A percentile compares a stretch with the other conserved stretches of the same genome.
phyloP scores from a whole-genome alignment of 2,888 invertebrate genomes.

The Amphipoea lucens region DNA sequence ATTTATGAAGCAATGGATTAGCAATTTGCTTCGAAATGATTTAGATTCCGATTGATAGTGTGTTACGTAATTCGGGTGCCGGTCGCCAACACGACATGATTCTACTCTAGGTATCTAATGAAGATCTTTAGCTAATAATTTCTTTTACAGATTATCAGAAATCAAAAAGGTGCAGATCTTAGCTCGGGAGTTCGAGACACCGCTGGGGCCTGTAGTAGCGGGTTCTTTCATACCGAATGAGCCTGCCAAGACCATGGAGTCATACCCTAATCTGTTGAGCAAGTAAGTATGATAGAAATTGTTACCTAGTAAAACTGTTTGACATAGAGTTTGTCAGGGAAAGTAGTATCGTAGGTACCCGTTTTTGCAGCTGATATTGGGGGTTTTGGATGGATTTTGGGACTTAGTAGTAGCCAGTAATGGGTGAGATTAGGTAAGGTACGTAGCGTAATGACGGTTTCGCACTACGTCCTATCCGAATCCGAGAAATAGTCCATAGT shows the following conservation, averaged over 20 bases:
- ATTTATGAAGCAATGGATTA: too few species aligned
- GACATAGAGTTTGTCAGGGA: neutral
- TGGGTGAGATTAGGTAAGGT: too few species aligned
- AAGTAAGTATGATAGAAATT: slow-evolving; percentile 88
- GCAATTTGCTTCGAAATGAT: too few species aligned
- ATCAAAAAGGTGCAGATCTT: slow-evolving; percentile 92
- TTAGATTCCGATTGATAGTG: too few species aligned
- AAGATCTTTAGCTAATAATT: neutral
- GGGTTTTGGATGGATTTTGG: too few species aligned
- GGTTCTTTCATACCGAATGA: slow-evolving; percentile 95
- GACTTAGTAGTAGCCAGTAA: too few species aligned
- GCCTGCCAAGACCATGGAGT: slow-evolving; percentile 94
- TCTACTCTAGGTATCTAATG: neutral
- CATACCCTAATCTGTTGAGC: slow-evolving; percentile 93
- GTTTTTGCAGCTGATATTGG: too few species aligned
- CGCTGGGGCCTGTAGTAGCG: slow-evolving; percentile 96
- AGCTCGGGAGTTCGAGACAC: slow-evolving; percentile 94
- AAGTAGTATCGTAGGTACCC: neutral
- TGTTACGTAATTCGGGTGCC: too few species aligned
- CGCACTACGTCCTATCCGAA: too few species aligned
- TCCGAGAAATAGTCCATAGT: too few species aligned
- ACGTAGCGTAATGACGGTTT: too few species aligned
- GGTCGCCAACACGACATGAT: too few species aligned
- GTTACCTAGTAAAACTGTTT: neutral
- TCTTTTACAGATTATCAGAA: slow-evolving; percentile 90